phyloP scores from a whole-genome alignment of 2,797 vertebrate species.

The Poecilia wingei region DNA sequence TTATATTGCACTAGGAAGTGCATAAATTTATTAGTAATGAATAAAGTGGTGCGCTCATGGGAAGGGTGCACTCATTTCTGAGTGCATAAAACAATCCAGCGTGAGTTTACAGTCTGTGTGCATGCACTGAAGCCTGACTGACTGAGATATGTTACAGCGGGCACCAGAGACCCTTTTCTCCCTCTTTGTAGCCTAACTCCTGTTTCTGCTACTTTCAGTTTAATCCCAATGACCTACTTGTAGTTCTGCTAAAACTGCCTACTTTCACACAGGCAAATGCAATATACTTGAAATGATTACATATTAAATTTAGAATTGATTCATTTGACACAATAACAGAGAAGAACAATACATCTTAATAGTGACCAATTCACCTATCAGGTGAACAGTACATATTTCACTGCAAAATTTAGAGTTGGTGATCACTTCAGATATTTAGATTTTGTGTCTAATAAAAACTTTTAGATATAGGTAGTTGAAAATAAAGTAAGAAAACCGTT shows the following conservation, averaged over 20 bases:
- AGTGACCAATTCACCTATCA: too few species aligned
- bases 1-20: constrained; percentile 16
- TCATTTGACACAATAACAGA: neutral
- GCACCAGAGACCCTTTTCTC: neutral
- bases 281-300: neutral
- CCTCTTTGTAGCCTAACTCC: neutral
- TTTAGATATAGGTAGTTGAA: neutral
- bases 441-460: neutral
- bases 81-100: constrained; percentile 19
- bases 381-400: neutral
- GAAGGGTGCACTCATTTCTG: constrained; percentile 8
- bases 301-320: neutral
- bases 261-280: constrained; percentile 2
- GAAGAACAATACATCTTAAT: too few species aligned
- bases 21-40: constrained; percentile 14
- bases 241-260: constrained; percentile 9
- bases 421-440: neutral
- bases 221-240: constrained; percentile 29
- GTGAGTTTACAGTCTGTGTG: constrained; percentile 11
- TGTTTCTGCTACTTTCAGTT: constrained; percentile 15
- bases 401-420: neutral
- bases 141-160: constrained; percentile 16
- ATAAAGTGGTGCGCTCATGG: constrained; percentile 9
- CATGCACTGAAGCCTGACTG: neutral
- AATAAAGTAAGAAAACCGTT: neutral